Evolutionary conservation across 2,888 invertebrate genomes (phyloP).

Genomic region (Leptopterna dolabrata): DNA sequence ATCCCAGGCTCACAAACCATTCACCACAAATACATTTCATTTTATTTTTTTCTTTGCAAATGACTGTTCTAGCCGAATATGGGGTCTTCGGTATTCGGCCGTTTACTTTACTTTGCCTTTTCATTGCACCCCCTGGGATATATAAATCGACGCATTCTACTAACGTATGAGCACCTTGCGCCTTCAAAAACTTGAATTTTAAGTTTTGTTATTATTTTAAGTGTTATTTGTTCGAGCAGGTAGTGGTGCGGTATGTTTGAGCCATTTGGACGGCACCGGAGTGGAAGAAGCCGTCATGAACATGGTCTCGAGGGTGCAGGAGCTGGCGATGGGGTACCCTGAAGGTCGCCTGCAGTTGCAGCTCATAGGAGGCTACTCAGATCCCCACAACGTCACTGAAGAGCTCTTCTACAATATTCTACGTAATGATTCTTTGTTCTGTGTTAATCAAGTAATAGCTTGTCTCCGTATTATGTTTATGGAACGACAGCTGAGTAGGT

Average conservation of each 20-base stretch:
- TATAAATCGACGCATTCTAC: too few species aligned
- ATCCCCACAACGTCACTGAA: slow-evolving; percentile 87
- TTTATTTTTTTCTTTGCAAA: too few species aligned
- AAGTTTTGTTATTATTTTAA: neutral
- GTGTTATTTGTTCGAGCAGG: slow-evolving; percentile 69
- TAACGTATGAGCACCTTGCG: neutral
- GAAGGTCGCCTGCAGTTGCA: slow-evolving; percentile 91
- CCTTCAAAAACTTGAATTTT: too few species aligned
- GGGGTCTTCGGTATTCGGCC: too few species aligned
- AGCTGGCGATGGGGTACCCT: slow-evolving; percentile 85
- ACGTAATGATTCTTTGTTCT: slow-evolving; percentile 77
- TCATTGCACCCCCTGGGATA: too few species aligned
- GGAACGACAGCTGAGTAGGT: too few species aligned
- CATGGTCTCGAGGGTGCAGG: slow-evolving; percentile 88
- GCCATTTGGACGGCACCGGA: slow-evolving; percentile 86
- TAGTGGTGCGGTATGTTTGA: slow-evolving; percentile 87
- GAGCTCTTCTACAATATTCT: slow-evolving; percentile 90
- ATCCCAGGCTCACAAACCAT: too few species aligned
- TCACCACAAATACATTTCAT: too few species aligned
- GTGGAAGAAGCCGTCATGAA: slow-evolving; percentile 85
- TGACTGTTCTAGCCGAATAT: too few species aligned
- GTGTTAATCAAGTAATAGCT: neutral
- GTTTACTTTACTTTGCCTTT: neutral
- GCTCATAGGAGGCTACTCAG: slow-evolving; percentile 90
- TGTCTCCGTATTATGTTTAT: too few species aligned